Conservation (phyloP, 1,140 invertebrate species). For the Glossosoma conforme region DNA sequence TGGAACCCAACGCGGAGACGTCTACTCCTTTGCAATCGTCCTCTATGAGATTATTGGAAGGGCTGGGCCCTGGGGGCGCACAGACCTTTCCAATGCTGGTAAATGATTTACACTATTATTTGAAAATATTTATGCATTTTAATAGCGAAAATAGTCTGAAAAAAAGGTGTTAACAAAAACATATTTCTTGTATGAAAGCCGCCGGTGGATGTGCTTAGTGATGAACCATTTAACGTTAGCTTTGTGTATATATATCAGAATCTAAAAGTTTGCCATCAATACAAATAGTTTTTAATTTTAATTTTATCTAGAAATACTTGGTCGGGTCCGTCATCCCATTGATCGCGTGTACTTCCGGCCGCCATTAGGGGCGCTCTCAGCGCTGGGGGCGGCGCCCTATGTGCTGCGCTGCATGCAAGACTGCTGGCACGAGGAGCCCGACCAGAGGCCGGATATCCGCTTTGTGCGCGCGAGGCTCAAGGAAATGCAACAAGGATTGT, state of each 20-base stretch:
- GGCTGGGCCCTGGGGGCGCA: conserved; percentile 65
- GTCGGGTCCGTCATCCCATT: conserved; percentile 46
- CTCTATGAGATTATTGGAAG: conserved; percentile 67
- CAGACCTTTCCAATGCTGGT: conserved; percentile 55
- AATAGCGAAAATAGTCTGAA: no score
- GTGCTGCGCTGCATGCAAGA: conserved; percentile 64
- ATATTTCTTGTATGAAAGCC: not conserved
- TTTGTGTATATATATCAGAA: not conserved
- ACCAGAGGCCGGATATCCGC: conserved; percentile 64
- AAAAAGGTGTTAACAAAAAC: no score
- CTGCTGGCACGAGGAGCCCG: conserved; percentile 73
- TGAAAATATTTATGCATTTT: no score
- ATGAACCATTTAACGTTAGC: not conserved
- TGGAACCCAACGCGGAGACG: conserved; percentile 68
- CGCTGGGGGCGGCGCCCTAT: conserved; percentile 55
- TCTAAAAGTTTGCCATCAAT: no score
- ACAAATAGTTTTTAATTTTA: no score
- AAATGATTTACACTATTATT: conserved; percentile 28
- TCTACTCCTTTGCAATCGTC: conserved; percentile 67
- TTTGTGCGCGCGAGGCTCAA: conserved; percentile 66
- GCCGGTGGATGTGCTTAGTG: not conserved
- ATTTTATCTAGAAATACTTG: conserved; percentile 48
- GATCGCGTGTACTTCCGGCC: conserved; percentile 55
- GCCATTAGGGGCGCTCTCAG: conserved; percentile 46
- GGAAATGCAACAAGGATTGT: conserved; percentile 73